phyloP scores from a whole-genome alignment of 2,113 vertebrate genomes.

The Lipophrys pholis region DNA sequence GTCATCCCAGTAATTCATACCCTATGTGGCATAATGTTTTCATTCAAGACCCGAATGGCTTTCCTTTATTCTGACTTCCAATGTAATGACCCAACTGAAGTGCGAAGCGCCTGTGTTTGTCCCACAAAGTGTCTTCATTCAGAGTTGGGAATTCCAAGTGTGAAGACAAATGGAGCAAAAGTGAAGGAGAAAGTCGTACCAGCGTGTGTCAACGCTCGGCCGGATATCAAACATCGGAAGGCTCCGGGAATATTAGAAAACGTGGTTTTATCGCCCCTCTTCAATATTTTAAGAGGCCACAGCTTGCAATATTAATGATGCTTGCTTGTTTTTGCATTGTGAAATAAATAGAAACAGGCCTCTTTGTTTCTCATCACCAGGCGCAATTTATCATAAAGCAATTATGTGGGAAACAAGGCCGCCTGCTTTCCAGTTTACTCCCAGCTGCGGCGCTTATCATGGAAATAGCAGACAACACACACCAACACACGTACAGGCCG shows the following conservation, averaged over 20 bases:
- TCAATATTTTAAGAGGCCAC: slow-evolving; percentile 31
- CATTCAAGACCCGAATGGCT: no score
- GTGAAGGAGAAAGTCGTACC: not conserved
- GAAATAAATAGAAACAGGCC: slow-evolving; percentile 40
- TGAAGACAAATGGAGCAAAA: no score
- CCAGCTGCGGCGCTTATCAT: slow-evolving; percentile 52
- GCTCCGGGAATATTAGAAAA: slow-evolving; percentile 10
- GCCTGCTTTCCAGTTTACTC: slow-evolving; percentile 53
- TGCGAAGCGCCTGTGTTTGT: no score
- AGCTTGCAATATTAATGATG: slow-evolving; percentile 50
- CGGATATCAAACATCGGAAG: slow-evolving; percentile 15
- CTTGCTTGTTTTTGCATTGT: slow-evolving; percentile 37
- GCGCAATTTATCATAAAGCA: slow-evolving; percentile 57
- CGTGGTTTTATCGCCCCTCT: not conserved
- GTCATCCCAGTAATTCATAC: no score
- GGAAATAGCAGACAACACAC: slow-evolving; percentile 28
- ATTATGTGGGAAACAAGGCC: slow-evolving; percentile 53
- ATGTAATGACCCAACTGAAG: no score
- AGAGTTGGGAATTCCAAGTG: no score
- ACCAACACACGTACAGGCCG: not conserved
- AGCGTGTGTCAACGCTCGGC: not conserved
- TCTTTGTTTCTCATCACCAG: slow-evolving; percentile 51
- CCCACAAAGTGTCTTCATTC: no score
- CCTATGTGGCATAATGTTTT: no score
- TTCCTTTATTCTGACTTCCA: no score